Evolutionary conservation across 2,113 vertebrate species (phyloP).

Genomic region (Erythrolamprus reginae): DNA sequence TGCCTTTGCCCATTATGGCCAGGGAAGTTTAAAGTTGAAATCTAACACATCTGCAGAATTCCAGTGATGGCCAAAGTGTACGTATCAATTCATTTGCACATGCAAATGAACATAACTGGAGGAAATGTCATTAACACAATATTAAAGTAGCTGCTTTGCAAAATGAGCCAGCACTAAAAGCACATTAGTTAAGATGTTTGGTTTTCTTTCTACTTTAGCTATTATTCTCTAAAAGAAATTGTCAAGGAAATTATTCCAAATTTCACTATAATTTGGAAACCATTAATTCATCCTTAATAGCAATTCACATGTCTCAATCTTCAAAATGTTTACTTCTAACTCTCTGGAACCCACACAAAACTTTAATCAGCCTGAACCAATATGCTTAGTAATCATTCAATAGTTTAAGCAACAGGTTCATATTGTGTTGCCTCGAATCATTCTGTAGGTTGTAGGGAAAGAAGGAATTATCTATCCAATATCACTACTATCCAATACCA

Average conservation of each 20-base stretch:
- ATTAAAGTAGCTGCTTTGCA: not conserved
- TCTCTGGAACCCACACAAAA: not conserved
- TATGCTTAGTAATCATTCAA: not conserved
- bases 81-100: not conserved
- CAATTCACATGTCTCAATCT: not conserved
- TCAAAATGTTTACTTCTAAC: not conserved
- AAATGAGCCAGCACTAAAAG: not conserved
- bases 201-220: not conserved
- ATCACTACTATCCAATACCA: not conserved
- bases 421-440: not conserved
- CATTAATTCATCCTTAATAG: not conserved
- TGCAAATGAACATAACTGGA: not conserved
- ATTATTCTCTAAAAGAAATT: not conserved
- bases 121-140: not conserved
- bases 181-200: not conserved
- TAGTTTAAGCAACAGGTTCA: not conserved
- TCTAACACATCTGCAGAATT: not conserved
- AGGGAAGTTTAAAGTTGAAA: not conserved
- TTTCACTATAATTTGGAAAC: not conserved
- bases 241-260: not conserved
- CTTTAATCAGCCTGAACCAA: not conserved
- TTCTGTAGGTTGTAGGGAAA: not conserved
- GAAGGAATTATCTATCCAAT: not conserved
- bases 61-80: not conserved
- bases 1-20: not conserved